Percentiles rank a stretch among this genome's conserved stretches.
Evolutionary conservation across 2,113 vertebrate species (phyloP).

Genomic region (Pachyramphus minor): DNA sequence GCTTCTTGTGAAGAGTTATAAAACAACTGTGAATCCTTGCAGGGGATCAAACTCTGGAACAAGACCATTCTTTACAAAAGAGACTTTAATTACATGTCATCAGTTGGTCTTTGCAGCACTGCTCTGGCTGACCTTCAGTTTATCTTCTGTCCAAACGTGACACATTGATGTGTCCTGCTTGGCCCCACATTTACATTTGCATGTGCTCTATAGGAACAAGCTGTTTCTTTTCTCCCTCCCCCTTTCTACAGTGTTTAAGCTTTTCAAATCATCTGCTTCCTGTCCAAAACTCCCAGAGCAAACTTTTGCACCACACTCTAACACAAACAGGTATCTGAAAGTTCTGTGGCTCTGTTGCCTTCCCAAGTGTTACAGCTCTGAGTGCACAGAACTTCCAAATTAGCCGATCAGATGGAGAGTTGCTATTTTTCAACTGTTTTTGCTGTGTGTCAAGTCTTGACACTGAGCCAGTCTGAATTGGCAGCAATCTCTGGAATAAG

Average conservation of each 20-base stretch:
- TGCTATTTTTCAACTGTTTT: constrained; percentile 29
- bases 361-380: neutral
- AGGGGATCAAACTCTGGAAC: neutral
- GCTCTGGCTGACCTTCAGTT: neutral
- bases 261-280: neutral
- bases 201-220: neutral
- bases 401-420: neutral
- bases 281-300: neutral
- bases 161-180: neutral
- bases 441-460: constrained; percentile 22
- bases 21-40: neutral
- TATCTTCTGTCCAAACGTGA: neutral
- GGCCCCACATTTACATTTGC: neutral
- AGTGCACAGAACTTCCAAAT: neutral
- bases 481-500: constrained; percentile 35
- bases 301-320: neutral
- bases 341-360: neutral
- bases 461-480: constrained; percentile 17
- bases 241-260: neutral
- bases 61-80: neutral
- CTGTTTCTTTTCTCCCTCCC: neutral
- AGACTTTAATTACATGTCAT: neutral
- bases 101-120: neutral
- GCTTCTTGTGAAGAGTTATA: neutral
- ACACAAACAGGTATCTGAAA: neutral